Evolutionary conservation across 2,113 vertebrate genomes (phyloP).

Genomic region (Datnioides undecimradiatus): DNA sequence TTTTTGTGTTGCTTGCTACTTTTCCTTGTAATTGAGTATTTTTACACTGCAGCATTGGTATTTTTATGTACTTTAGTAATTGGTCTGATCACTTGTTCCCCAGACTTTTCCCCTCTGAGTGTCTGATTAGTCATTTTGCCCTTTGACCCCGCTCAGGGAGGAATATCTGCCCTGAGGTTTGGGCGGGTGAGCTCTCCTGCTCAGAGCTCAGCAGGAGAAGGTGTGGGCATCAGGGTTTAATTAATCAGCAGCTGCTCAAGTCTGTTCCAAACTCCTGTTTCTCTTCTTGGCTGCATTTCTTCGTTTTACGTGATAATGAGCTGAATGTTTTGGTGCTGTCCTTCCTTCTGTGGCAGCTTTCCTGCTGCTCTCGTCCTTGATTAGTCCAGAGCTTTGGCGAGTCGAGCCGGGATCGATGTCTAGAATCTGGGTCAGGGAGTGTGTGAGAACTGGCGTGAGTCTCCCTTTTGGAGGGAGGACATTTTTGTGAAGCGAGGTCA

Average conservation of each 20-base stretch:
- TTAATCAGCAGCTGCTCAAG: background rate
- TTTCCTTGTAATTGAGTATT: no score
- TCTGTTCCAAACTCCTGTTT: no score
- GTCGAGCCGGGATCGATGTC: constrained; percentile 14
- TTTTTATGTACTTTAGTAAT: no score
- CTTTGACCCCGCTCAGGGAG: background rate
- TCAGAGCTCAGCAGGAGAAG: background rate
- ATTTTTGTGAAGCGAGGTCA: constrained; percentile 52
- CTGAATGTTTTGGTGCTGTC: background rate
- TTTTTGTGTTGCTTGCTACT: background rate
- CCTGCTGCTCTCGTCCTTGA: background rate
- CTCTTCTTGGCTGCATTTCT: background rate
- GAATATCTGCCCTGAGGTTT: background rate
- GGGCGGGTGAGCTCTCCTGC: background rate
- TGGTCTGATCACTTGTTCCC: no score
- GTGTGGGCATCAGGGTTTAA: background rate
- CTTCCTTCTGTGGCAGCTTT: background rate
- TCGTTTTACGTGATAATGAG: background rate
- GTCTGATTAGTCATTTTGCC: background rate
- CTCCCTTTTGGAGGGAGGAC: constrained; percentile 13
- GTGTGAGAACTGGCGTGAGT: constrained; percentile 40
- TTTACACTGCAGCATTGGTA: no score
- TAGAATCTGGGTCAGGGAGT: constrained; percentile 47
- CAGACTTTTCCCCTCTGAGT: background rate
- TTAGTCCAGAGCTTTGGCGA: background rate